A percentile compares a stretch with the other conserved stretches of the same genome.
Conservation (phyloP, 2,888 invertebrate species). For the Quadriops clusia region DNA sequence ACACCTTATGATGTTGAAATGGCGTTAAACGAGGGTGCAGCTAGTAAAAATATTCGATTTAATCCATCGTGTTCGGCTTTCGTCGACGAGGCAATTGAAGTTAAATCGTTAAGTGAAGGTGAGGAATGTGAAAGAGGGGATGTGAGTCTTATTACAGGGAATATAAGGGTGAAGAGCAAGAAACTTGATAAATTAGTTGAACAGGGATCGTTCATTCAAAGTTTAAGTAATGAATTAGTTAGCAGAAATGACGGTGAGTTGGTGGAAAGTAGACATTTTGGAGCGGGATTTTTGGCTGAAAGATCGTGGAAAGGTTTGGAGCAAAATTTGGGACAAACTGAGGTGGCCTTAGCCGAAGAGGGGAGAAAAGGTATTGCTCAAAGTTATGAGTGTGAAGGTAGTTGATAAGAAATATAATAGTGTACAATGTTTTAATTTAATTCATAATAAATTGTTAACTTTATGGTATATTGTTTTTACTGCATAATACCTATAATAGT, state of each 20-base stretch:
- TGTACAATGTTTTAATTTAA: too few species aligned
- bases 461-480: too few species aligned
- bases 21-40: constrained; percentile 52
- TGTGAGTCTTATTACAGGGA: constrained; percentile 66
- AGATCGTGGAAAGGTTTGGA: constrained; percentile 81
- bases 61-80: constrained; percentile 48
- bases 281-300: constrained; percentile 50
- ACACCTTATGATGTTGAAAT: constrained; percentile 88
- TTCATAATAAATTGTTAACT: too few species aligned
- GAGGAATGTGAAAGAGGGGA: constrained; percentile 45
- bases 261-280: constrained; percentile 41
- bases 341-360: constrained; percentile 52
- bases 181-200: constrained; percentile 28
- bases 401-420: too few species aligned
- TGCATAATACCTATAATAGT: too few species aligned
- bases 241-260: constrained; percentile 37
- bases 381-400: constrained; percentile 51
- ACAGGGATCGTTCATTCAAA: constrained; percentile 20
- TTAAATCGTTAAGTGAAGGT: constrained; percentile 7
- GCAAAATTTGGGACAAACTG: constrained; percentile 62
- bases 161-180: constrained; percentile 37
- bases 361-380: constrained; percentile 70
- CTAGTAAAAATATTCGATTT: constrained; percentile 34
- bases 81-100: constrained; percentile 12
- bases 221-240: constrained; percentile 19